Base-by-base conservation (phyloP, 2,888 invertebrate genomes). In the Camptogramma bilineatum region DNA sequence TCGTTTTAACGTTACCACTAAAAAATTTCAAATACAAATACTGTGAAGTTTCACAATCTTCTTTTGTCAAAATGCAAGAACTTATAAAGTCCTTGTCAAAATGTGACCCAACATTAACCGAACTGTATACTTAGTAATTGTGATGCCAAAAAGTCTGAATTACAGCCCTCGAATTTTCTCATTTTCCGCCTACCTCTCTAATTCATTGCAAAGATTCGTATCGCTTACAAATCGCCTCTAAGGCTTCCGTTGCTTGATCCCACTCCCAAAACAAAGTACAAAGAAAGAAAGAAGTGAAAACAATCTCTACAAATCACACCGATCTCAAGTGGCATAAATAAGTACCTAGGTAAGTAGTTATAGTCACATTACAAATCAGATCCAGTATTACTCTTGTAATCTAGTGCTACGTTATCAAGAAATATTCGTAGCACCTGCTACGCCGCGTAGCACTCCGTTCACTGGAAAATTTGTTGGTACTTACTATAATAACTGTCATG, bases 161-260 rank as follows among this genome's bases (percentile, higher is more conserved):
- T 31, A 50, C 16, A 21, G 34, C 17, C 50, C 21, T 34, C 51
- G 42, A 51, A 52, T 8, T 16, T 48, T 21, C 47, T 47, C 16
- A 24, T 42, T 34, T 55, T 24, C 16, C 31, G 34, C 17, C 28
- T 16, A 51, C 50, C 51, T 52, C 60, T 68, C 62, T 51, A 53
- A 58, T 66, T 70, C 52, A 68, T 66, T 64, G 62, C 53, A 62
- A 59, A 64, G 63, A 69, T 68, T 62, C 55, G 61, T 71, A 69
- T 69, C 65, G 66, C 64, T 63, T 66, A 69, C 67, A 69, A 71
- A 67, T 65, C 53, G 17, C 39, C 56, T 67, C 52, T 47, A 59
- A 68, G 58, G 61, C 28, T 59, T 52, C 44, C 53, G 28, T 67
- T 66, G 61, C 58, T 67, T 59, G 62, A 58, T 62, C 59, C 58